Evolutionary conservation across 2,888 invertebrate species (phyloP), one percentile per base, ranked within the genome.

Genomic region (Dorcus hopei): DNA sequence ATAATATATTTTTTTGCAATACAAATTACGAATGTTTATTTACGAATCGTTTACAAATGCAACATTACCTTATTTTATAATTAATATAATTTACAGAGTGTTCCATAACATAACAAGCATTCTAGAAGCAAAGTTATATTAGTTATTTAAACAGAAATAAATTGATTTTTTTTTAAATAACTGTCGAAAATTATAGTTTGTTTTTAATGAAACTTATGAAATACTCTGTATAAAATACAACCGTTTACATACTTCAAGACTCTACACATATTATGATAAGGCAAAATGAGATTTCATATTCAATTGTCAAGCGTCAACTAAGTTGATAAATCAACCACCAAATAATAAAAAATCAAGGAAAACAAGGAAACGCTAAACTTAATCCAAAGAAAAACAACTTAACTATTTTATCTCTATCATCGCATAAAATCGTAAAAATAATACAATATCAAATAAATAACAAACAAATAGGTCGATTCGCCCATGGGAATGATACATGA

Each of bases 401-500:
- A 33, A 38, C n/a, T 49, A 19, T 49, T 14, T 19, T 26, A 38
- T 49, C 33, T 33, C 9, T 19, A 26, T 49, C 26, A 9, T 49
- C 38, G 33, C 9, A 16, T 23, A 23, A 52, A 38, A 9, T 9
- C 47, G 26, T 33, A 39, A 43, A 26, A 61, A 52, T 49, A 54
- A 39, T 56, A 61, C 60, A 60, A 53, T 56, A 67, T 62, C 61
- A 67, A 67, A 69, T 65, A 62, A 66, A 59, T 61, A 67, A 68
- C 65, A 65, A 66, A 66, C 67, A 63, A 65, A 61, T 43, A 68
- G 70, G 69, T 70, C 65, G 66, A 59, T 64, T 49, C 59, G 66
- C 69, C 70, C 68, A 65, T 59, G 69, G 73, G 74, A 74, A 74
- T 74, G 73, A 73, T 72, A 62, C 51, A 59, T 57, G 38, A 52